phyloP scores from a whole-genome alignment of 2,888 invertebrate species.

The Megastigmus dorsalis region DNA sequence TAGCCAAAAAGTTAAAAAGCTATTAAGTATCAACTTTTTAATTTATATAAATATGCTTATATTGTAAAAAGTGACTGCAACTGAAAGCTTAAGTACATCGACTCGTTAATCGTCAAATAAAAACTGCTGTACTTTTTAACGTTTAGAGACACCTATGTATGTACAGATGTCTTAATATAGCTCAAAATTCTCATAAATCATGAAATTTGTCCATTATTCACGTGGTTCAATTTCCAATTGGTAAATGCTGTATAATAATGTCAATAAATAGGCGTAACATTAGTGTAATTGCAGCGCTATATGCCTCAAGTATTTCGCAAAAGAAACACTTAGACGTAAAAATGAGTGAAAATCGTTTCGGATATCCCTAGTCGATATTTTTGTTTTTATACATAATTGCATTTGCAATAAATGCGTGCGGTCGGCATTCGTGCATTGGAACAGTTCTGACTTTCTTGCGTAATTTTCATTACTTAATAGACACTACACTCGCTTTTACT shows the following conservation, averaged over 20 bases:
- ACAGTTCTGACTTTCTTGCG: slow-evolving; percentile 44
- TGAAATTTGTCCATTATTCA: slow-evolving; percentile 5
- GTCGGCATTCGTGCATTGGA: slow-evolving; percentile 53
- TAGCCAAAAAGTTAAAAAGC: too few species aligned
- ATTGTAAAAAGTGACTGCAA: too few species aligned
- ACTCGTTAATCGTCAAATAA: slow-evolving; percentile 4
- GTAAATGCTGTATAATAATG: slow-evolving; percentile 3
- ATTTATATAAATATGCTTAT: too few species aligned
- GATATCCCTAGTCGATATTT: slow-evolving; percentile 19
- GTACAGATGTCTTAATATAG: slow-evolving; percentile 36
- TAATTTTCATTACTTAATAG: slow-evolving; percentile 30
- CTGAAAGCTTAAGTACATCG: not conserved
- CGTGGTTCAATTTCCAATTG: not conserved
- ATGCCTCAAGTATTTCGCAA: not conserved
- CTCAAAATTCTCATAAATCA: slow-evolving; percentile 14
- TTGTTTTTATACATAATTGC: slow-evolving; percentile 40
- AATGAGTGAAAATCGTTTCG: slow-evolving; percentile 20
- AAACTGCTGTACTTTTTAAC: not conserved
- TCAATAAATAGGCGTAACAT: slow-evolving; percentile 1
- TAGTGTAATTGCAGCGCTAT: not conserved
- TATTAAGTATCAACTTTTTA: too few species aligned
- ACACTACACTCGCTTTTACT: slow-evolving; percentile 46
- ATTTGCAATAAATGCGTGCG: slow-evolving; percentile 51
- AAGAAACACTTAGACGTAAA: slow-evolving; percentile 15
- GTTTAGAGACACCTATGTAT: slow-evolving; percentile 51